A percentile compares a stretch with the other conserved stretches of the same genome.
phyloP scores from a whole-genome alignment of 2,888 invertebrate genomes.

The Xestia c-nigrum region DNA sequence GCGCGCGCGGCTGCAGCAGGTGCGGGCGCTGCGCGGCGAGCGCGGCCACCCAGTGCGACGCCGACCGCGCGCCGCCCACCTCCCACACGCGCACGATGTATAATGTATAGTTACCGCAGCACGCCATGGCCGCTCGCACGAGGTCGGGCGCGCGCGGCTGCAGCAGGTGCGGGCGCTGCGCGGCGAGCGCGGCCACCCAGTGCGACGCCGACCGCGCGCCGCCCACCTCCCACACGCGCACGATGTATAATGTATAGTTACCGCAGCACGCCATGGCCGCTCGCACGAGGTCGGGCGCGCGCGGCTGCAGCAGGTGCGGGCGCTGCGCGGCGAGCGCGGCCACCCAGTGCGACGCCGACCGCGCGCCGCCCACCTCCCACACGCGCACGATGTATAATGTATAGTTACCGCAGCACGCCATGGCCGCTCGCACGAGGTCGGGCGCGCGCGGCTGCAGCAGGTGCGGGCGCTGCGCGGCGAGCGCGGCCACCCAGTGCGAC shows the following conservation, averaged over 20 bases:
- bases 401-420: constrained; percentile 56
- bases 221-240: constrained; percentile 83
- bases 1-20: constrained; percentile 81
- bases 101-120: constrained; percentile 29
- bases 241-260: constrained; percentile 66
- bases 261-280: constrained; percentile 65
- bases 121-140: constrained; percentile 70
- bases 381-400: constrained; percentile 78
- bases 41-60: constrained; percentile 83
- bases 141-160: constrained; percentile 78
- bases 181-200: constrained; percentile 83
- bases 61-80: constrained; percentile 80
- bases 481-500: constrained; percentile 82
- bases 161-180: constrained; percentile 78
- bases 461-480: constrained; percentile 78
- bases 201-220: constrained; percentile 82
- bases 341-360: constrained; percentile 84
- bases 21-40: constrained; percentile 77
- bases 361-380: constrained; percentile 83
- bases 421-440: constrained; percentile 73
- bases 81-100: constrained; percentile 84
- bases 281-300: constrained; percentile 77
- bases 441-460: constrained; percentile 81
- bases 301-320: constrained; percentile 80
- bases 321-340: constrained; percentile 78